Evolutionary conservation across 2,888 invertebrate species (phyloP).

Genomic region (Eristalinus aeneus): DNA sequence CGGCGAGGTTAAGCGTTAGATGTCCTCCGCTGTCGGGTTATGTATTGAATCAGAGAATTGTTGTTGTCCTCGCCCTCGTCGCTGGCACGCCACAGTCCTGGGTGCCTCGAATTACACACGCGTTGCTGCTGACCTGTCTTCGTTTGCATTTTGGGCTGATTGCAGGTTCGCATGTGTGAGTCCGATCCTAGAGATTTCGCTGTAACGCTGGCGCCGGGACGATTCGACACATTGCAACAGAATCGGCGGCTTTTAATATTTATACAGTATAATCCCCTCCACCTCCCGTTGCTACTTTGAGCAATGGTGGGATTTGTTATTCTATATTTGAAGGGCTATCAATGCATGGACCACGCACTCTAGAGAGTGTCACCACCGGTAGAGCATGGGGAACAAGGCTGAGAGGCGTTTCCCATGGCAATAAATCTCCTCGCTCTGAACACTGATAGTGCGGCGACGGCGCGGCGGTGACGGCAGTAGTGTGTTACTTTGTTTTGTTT

Average conservation of each 20-base stretch:
- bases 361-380: not conserved
- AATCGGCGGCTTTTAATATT: slow-evolving; percentile 65
- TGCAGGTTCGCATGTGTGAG: slow-evolving; percentile 7
- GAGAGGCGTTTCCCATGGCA: slow-evolving; percentile 48
- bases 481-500: slow-evolving; percentile 10
- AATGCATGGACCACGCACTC: not conserved
- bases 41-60: not conserved
- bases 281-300: slow-evolving; percentile 25
- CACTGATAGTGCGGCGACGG: slow-evolving; percentile 26
- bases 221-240: slow-evolving; percentile 43
- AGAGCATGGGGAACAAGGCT: slow-evolving; percentile 8
- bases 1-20: slow-evolving; percentile 58
- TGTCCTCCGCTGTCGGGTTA: slow-evolving; percentile 25
- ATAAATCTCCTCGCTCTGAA: slow-evolving; percentile 41
- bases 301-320: slow-evolving; percentile 41
- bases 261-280: slow-evolving; percentile 57
- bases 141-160: slow-evolving; percentile 42
- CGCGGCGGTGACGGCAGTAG: too few species aligned
- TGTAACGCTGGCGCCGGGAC: slow-evolving; percentile 42
- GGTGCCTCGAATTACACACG: slow-evolving; percentile 27
- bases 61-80: not conserved
- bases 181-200: slow-evolving; percentile 57
- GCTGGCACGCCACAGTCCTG: not conserved
- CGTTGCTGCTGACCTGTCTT: slow-evolving; percentile 62
- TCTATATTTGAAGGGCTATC: slow-evolving; percentile 63